Percentiles rank a stretch among this genome's conserved stretches.
phyloP scores from a whole-genome alignment of 2,888 invertebrate species.

The Drosophila borealis region DNA sequence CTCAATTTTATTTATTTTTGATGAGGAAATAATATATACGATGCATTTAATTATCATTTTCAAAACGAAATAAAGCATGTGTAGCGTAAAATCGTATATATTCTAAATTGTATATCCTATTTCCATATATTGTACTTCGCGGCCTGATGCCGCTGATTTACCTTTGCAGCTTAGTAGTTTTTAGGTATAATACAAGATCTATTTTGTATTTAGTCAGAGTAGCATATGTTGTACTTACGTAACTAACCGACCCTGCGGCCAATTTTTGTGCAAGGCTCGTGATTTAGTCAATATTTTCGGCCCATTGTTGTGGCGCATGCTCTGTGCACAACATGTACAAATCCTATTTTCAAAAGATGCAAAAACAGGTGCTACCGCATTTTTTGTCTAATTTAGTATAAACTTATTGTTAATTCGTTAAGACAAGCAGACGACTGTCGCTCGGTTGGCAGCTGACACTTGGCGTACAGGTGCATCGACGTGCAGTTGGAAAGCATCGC shows the following conservation, averaged over 20 bases:
- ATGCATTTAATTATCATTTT: no score
- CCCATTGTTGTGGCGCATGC: constrained; percentile 7
- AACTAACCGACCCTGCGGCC: not conserved
- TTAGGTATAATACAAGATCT: not conserved
- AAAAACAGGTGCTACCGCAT: constrained; percentile 41
- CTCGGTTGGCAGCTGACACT: constrained; percentile 51
- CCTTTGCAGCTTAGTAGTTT: not conserved
- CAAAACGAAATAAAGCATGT: no score
- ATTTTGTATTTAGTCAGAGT: not conserved
- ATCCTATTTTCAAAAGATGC: constrained; percentile 15
- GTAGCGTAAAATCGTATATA: no score
- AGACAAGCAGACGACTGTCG: constrained; percentile 27
- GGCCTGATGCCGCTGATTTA: no score
- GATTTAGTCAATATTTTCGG: constrained; percentile 1
- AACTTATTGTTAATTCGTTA: constrained; percentile 45
- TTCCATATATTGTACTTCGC: no score
- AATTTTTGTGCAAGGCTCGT: constrained; percentile 3
- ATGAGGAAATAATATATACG: no score
- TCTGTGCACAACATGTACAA: constrained; percentile 4
- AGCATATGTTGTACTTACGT: not conserved
- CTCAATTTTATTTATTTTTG: no score
- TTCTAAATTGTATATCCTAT: no score
- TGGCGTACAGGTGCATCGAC: constrained; percentile 54
- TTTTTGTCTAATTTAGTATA: constrained; percentile 46
- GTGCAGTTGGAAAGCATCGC: constrained; percentile 29